Base-by-base conservation (phyloP, 2,888 invertebrate species). In the Hirtodrosophila cameraria region DNA sequence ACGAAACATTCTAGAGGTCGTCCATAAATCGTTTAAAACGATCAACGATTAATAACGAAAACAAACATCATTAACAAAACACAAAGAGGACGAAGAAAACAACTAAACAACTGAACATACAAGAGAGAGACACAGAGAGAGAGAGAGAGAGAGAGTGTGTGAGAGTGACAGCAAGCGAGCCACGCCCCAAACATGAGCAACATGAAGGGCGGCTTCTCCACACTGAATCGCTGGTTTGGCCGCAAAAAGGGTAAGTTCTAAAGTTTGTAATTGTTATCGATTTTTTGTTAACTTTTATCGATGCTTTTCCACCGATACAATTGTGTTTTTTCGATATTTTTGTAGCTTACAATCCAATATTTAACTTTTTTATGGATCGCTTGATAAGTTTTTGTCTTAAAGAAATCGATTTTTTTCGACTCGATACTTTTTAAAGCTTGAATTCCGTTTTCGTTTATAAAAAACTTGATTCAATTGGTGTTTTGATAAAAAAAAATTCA, bases 201-300 rank as follows among this genome's bases (percentile, higher is more conserved):
- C 81, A 89, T 90, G 86, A 90, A 89, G 87, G 88, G 89, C 88
- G 90, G 91, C 66, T 90, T 91, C 78, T 89, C 89, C 65, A 91
- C 91, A 73, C 88, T 91, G 38, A 90, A 91, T 76, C 91, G 91
- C 59, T 90, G 90, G 86, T 86, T 91, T 87, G 91, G 91, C 74
- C 90, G 90, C 65, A 90, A 90, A 71, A 91, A 91, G 85, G 89
- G 91, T 91, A 67, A 87, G 88, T 83, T 9, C n/a, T 8, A n/a
- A n/a, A n/a, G n/a, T n/a, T n/a, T n/a, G n/a, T n/a, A n/a, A n/a
- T n/a, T n/a, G n/a, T n/a, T n/a, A n/a, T n/a, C n/a, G n/a, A n/a
- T n/a, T n/a, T n/a, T 16, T 9, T 30, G 7, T 0, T 12, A 31
- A 0, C 8, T 12, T 3, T n/a, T n/a, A 33, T 20, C 16, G 5